Conservation (phyloP, 2,888 invertebrate species). For the Acronicta leporina region DNA sequence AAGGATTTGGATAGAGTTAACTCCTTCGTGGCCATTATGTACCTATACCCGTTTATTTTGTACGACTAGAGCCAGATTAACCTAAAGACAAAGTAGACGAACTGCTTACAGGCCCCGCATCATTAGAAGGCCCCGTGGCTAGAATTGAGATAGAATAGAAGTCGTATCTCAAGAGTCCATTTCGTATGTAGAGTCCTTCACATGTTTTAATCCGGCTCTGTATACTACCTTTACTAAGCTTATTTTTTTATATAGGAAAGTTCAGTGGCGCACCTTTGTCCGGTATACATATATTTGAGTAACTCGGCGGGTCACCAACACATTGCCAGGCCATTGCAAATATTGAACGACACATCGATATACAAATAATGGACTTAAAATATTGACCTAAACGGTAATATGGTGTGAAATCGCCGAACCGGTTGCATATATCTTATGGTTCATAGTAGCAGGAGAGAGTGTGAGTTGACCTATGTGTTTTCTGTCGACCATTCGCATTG, state of each 20-base stretch:
- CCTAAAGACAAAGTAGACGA: no score
- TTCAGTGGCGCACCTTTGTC: background rate
- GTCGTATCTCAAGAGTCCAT: no score
- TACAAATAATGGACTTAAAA: conserved; percentile 7
- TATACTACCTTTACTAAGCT: no score
- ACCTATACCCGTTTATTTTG: no score
- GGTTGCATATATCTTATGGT: conserved; percentile 4
- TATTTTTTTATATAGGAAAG: background rate
- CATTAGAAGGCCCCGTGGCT: no score
- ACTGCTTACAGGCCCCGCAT: no score
- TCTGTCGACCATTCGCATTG: background rate
- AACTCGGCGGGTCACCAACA: background rate
- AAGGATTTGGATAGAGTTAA: no score
- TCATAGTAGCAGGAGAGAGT: conserved; percentile 1
- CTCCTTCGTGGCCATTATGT: no score
- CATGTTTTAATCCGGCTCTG: background rate
- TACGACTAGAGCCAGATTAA: no score
- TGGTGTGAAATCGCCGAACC: conserved; percentile 13
- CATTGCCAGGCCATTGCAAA: conserved; percentile 24
- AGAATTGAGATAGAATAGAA: no score
- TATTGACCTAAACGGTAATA: conserved; percentile 2
- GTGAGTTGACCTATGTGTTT: background rate
- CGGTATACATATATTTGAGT: background rate
- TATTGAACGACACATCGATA: conserved; percentile 18
- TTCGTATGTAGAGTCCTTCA: no score